Base-by-base conservation (phyloP, 2,888 invertebrate species). In the Eutolmus rufibarbis region DNA sequence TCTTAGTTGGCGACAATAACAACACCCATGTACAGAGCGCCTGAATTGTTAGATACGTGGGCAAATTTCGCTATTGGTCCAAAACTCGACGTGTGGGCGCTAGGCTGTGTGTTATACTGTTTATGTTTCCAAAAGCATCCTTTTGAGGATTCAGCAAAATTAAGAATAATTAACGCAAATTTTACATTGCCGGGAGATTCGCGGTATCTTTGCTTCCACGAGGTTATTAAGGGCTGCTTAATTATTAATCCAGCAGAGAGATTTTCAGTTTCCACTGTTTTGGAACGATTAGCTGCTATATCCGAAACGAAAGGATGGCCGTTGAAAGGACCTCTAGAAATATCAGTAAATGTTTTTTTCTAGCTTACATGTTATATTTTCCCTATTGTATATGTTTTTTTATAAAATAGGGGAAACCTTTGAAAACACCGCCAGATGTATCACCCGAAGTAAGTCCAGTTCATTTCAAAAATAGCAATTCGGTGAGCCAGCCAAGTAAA, bases 31-130 rank as follows among this genome's bases (percentile, higher is more conserved):
- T 99, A 99, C 93, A 94, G 99, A 91, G 97, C 99, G 0, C 99
- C 99, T 43, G 99, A 99, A 94, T 98, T 99, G 96, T 94, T 99
- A 89, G 99, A 99, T 91, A 97, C 98, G 5, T 99, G 99, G 97
- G 97, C 96, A 91, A 98, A 99, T 92, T 96, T 96, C 91, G 96
- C 96, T 89, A 98, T 99, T 89, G 98, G 98, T 87, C 95, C 97
- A 89, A 95, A 97, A 74, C 95, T 96, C 1, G 99, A 99, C 93
- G 94, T 98, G 56, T 99, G 99, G 99, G 99, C 99, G 0, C 93
- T 99, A 16, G 99, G 99, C 8, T 99, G 99, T 92, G 95, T 99
- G 89, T 93, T 99, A 16, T 99, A 97, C 92, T 95, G 96, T 78
- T 93, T 99, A 23, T 98, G 98, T 92, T 99, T 96, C 91, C 96